Evolutionary conservation across 2,797 vertebrate genomes (phyloP), one percentile per base, ranked within the genome.

Genomic region (Peromyscus nudipes): DNA sequence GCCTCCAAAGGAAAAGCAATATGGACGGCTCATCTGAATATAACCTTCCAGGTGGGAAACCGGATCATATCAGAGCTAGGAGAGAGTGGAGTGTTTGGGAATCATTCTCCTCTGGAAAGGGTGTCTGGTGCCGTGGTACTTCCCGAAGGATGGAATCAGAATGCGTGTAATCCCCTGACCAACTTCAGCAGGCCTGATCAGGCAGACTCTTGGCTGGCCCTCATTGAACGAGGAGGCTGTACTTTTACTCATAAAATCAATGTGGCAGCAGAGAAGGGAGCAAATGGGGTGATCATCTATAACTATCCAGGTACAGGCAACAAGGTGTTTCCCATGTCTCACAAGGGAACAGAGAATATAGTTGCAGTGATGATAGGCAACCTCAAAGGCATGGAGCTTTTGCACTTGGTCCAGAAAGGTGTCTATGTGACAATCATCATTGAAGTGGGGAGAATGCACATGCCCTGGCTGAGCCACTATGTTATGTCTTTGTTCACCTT

Each of bases 301-400:
- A 97, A 46, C 73, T 95, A 43, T n/a, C 92, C 92, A 81, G 93
- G n/a, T 52, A 92, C 14, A 4, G 94, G 94, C 64, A 98, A 76
- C 73, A 84, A 16, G 64, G 34, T 93, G 0, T 96, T 97, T 57
- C 76, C 93, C 87, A 1, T 98, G 96, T 96, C 98, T 97, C 98
- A 90, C 79, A 95, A 92, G 62, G 95, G 95, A 76, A 92, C 95
- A 1, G 95, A 97, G 86, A 84, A 96, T 37, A 71, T 95, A 87
- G 96, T 97, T 11, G 96, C 96, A 4, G 85, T 98, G 90, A 98
- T 98, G 98, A 98, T 98, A 93, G 97, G 94, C 97, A 98, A 91
- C 62, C 17, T 98, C 96, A 98, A 98, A 98, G 98, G 95, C 93
- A 73, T 90, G 96, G 95, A 98, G 91, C 97, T 98, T 52, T 76